Conservation (phyloP, 2,888 invertebrate species). For the Drosophila anomelani region DNA sequence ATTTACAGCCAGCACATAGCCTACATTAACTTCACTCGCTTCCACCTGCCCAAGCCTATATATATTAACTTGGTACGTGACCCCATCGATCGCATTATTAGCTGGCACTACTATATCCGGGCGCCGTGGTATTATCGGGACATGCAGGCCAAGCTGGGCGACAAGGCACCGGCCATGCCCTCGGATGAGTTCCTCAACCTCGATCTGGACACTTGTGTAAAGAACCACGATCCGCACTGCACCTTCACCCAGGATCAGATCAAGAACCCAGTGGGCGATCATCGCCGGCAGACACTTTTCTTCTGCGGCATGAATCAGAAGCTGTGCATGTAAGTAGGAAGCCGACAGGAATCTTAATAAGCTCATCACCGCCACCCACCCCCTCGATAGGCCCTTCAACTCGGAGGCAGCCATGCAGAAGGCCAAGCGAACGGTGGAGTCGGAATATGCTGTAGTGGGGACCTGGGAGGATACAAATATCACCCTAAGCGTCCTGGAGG, state of each 20-base stretch:
- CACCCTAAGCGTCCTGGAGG: constrained; percentile 92
- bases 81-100: constrained; percentile 95
- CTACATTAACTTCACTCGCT: constrained; percentile 93
- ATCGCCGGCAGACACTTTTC: constrained; percentile 93
- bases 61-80: constrained; percentile 95
- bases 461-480: constrained; percentile 94
- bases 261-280: constrained; percentile 93
- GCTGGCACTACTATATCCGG: constrained; percentile 96
- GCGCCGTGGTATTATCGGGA: constrained; percentile 95
- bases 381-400: constrained; percentile 90
- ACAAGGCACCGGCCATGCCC: constrained; percentile 69
- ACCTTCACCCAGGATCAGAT: constrained; percentile 91
- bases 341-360: neutral
- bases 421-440: constrained; percentile 93
- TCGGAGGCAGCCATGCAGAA: constrained; percentile 91
- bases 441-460: constrained; percentile 94
- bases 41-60: constrained; percentile 91
- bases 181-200: constrained; percentile 90
- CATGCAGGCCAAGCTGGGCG: constrained; percentile 87
- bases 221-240: constrained; percentile 92
- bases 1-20: constrained; percentile 95
- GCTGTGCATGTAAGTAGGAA: constrained; percentile 90
- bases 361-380: constrained; percentile 7
- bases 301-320: constrained; percentile 94
- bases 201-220: constrained; percentile 94